Percentiles rank a stretch among this genome's conserved stretches.
These are phyloP conservation scores for Sebastes steindachneri DNA, from an alignment of 2,797 vertebrate species.

Conservation along the genomic window DNA sequence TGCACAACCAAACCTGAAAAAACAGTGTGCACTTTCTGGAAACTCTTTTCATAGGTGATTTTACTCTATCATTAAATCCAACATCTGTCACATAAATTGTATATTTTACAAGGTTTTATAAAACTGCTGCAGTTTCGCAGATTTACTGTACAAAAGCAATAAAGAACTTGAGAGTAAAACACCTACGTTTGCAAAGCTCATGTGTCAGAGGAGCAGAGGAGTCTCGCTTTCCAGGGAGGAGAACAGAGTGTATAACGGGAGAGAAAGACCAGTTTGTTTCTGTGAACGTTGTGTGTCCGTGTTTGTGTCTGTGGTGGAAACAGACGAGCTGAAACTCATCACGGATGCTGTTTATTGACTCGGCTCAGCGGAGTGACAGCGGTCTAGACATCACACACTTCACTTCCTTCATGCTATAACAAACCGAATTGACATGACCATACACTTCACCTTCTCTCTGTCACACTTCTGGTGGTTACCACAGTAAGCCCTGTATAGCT, in stretches of 20 bases:
- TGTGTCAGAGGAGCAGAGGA: slow-evolving; percentile 1
- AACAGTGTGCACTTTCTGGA: background rate
- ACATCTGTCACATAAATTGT: slow-evolving; percentile 30
- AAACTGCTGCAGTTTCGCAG: slow-evolving; percentile 20
- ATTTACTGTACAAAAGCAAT: slow-evolving; percentile 37
- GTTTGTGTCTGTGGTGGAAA: slow-evolving; percentile 5
- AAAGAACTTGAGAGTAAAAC: slow-evolving; percentile 37
- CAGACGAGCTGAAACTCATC: slow-evolving; percentile 57
- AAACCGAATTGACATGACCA: slow-evolving; percentile 34
- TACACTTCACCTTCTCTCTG: slow-evolving; percentile 28
- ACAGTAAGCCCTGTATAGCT: slow-evolving; percentile 2
- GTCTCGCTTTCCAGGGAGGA: background rate
- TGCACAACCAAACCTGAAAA: background rate
- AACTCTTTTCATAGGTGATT: background rate
- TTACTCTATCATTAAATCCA: slow-evolving; percentile 12
- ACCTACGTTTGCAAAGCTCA: slow-evolving; percentile 17
- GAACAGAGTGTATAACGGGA: background rate
- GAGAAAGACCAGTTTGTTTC: background rate
- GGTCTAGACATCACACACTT: slow-evolving; percentile 53
- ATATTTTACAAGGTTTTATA: slow-evolving; percentile 39
- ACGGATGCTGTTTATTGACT: slow-evolving; percentile 66
- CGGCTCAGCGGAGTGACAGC: slow-evolving; percentile 40
- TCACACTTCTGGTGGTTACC: slow-evolving; percentile 19
- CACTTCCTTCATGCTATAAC: slow-evolving; percentile 19
- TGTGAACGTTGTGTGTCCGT: background rate